phyloP scores from a whole-genome alignment of 1,140 invertebrate species.

The Drosophila subobscura region DNA sequence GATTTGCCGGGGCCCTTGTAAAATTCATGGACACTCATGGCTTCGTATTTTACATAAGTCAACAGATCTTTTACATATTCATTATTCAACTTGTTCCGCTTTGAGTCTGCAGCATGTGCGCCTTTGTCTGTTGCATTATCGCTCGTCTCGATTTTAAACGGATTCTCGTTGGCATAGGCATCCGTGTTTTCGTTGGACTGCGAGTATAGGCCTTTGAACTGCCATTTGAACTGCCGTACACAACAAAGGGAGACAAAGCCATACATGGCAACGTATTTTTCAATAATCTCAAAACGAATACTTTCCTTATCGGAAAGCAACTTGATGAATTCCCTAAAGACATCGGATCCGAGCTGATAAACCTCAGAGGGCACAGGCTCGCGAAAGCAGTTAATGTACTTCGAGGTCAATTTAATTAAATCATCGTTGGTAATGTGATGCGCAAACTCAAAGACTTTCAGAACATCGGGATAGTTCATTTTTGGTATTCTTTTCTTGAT shows the following conservation, averaged over 20 bases:
- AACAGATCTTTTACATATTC: slow-evolving; percentile 14
- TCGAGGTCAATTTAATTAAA: fast-evolving
- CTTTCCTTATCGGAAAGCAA: background rate
- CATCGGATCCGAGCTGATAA: slow-evolving; percentile 7
- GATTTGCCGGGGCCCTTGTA: slow-evolving; percentile 21
- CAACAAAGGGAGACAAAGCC: slow-evolving; percentile 8
- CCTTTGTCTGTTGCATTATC: background rate
- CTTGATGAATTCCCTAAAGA: slow-evolving; percentile 1
- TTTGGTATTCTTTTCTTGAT: background rate
- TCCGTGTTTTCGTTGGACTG: background rate
- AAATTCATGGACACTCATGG: slow-evolving; percentile 16
- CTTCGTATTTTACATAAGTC: background rate
- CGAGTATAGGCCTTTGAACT: slow-evolving; percentile 5
- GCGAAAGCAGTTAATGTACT: too few relatives aligned
- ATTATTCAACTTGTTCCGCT: background rate
- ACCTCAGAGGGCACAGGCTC: background rate
- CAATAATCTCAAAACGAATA: background rate
- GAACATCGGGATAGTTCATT: background rate
- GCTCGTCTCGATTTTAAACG: slow-evolving; percentile 3
- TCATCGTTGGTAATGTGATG: background rate
- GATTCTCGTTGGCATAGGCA: slow-evolving; percentile 18
- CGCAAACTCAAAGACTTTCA: slow-evolving; percentile 11
- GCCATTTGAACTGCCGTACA: background rate
- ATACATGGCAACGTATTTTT: slow-evolving; percentile 9
- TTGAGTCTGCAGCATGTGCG: background rate